phyloP scores from a whole-genome alignment of 2,113 vertebrate species.

The Malurus alboscapulatus region DNA sequence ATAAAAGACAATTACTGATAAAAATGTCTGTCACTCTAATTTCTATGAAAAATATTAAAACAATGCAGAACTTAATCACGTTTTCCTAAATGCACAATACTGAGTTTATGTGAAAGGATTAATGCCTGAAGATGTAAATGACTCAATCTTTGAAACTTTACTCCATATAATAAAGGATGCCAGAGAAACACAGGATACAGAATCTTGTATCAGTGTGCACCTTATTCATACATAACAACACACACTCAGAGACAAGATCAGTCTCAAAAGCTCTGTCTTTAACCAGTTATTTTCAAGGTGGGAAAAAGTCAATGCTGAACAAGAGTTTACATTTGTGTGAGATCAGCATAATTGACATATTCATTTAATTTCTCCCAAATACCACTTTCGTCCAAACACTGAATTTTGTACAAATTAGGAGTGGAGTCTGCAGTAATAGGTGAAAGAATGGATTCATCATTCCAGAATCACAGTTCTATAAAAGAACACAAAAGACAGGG shows the following conservation, averaged over 20 bases:
- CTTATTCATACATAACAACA: neutral
- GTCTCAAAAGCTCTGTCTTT: neutral
- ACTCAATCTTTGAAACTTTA: neutral
- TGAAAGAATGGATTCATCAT: neutral
- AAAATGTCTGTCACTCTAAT: neutral
- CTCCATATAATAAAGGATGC: neutral
- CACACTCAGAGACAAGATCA: neutral
- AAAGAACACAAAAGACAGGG: neutral
- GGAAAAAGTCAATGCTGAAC: neutral
- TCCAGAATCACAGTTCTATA: neutral
- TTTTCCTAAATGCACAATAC: neutral
- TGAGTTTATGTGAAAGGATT: neutral
- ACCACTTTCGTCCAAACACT: rapidly evolving
- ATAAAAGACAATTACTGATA: neutral
- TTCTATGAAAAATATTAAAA: neutral
- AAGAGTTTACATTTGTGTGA: neutral
- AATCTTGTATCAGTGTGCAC: neutral
- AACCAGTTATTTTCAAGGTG: neutral
- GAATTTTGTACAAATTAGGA: neutral
- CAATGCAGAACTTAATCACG: neutral
- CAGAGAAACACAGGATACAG: neutral
- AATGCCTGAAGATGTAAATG: neutral
- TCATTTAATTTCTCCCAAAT: neutral
- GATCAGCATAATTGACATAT: neutral
- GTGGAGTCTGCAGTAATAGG: neutral